Evolutionary conservation across 2,797 vertebrate genomes (phyloP), one percentile per base, ranked within the genome.

Genomic region (Rhinogobio ventralis): DNA sequence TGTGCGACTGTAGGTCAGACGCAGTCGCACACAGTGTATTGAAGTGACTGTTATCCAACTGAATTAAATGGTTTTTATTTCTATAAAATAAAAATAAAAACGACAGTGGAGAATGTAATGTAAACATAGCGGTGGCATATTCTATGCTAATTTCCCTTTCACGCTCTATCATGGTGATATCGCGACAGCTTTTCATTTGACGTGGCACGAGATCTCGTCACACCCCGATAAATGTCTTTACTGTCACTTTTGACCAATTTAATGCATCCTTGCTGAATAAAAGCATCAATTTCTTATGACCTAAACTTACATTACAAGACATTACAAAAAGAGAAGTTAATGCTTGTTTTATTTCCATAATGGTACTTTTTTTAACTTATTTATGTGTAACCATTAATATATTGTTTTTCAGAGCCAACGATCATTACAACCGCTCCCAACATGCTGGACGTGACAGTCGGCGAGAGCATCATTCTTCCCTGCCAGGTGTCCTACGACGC

Each of bases 401-500:
- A 28, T 74, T 92, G 51, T 91, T 78, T 91, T 94, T 68, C 89
- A 99, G 98, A 99, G 91, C 94, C 98, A 5, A 99, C 98, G 2
- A 79, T 95, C 85, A 97, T 99, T 64, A 96, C 96, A 84, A 97
- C 97, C 0, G 94, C 94, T 6, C 97, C 98, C 2, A 91, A 96
- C 86, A 97, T 97, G 9, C 95, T 98, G 95, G 98, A 99, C 45
- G 96, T 98, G 90, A 98, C 96, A 0, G 98, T 98, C 15, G 98
- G 98, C 8, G 98, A 99, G 69, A 99, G 97, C 76, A 98, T 99
- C 9, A 97, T 99, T 39, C 93, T 99, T 86, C 97, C 97, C 0
- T 99, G 98, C 25, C 98, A 99, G 90, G 98, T 99, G 45, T 96
- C 95, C 46, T 97, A 99, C 0, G 98, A 99, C 88, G 96, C 96